Evolutionary conservation across 1,140 invertebrate genomes (phyloP).

Genomic region (Megathymus violae): DNA sequence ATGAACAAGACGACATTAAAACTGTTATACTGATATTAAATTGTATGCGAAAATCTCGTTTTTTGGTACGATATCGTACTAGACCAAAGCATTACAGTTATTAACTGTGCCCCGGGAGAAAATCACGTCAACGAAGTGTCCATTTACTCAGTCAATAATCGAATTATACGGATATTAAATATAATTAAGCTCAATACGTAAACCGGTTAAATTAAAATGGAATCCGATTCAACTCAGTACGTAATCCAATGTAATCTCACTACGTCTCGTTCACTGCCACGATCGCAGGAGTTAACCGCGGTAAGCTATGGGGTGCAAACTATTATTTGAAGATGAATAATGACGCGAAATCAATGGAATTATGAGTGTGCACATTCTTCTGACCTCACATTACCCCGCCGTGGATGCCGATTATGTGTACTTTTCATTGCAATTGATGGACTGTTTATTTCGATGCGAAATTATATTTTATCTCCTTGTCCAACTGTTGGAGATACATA

Average conservation of each 20-base stretch:
- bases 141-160: too few relatives aligned
- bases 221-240: conserved; percentile 3
- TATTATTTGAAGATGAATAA: conserved; percentile 81
- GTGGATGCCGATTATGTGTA: conserved; percentile 57
- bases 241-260: conserved; percentile 9
- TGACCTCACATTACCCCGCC: conserved; percentile 52
- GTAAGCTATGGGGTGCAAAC: conserved; percentile 80
- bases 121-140: too few relatives aligned
- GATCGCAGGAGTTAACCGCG: conserved; percentile 56
- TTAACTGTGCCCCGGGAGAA: too few relatives aligned
- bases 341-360: conserved; percentile 71
- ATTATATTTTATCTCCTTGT: conserved; percentile 5
- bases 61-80: too few relatives aligned
- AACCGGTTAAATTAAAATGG: too few relatives aligned
- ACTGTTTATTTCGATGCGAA: conserved; percentile 44
- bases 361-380: conserved; percentile 76
- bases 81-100: too few relatives aligned
- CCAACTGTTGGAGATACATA: neutral
- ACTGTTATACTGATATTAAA: too few relatives aligned
- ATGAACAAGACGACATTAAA: too few relatives aligned
- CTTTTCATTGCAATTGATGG: conserved; percentile 64
- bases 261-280: conserved; percentile 40
- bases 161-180: too few relatives aligned
- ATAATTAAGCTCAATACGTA: too few relatives aligned
- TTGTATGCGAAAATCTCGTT: too few relatives aligned